Base-by-base conservation (phyloP, 2,113 vertebrate species). In the Mormyrus iriodes region DNA sequence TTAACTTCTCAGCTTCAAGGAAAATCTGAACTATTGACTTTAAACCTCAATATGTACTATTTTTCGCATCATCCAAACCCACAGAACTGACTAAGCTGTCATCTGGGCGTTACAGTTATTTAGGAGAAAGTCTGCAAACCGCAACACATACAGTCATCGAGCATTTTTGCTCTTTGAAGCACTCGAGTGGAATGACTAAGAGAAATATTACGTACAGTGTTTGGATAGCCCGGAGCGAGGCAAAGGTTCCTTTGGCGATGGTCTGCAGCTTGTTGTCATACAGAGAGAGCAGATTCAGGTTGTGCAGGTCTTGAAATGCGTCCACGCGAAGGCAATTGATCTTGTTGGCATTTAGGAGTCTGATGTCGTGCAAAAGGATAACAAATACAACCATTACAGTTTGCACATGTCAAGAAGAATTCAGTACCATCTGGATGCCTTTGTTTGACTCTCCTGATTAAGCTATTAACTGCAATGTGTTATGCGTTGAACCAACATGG, bases 201-300 rank as follows among this genome's bases (percentile, higher is more conserved):
- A 35, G 10, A 55, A 27, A 44, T 83, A 89, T 48, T 48, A 97
- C 98, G 31, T 96, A 99, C 98, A 99, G 96, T 1, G 98, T 99
- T 90, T 99, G 98, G 94, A 99, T 98, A 3, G 98, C 97, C 90
- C 98, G 96, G 0, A 99, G 96, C 1, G 98, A 97, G 0, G 98
- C 95, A 89, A 99, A 99, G 27, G 98, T 99, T 92, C 98, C 98
- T 93, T 99, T 99, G 85, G 98, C 98, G 27, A 99, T 97, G 86
- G 98, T 99, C 93, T 99, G 98, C 48, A 99, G 97, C 93, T 99
- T 99, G 96, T 99, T 99, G 96, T 99, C 98, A 0, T 99, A 99
- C 27, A 99, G 95, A 73, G 98, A 99, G 79, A 99, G 97, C 90
- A 99, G 97, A 93, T 99, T 99, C 95, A 99, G 94, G 95, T 99